phyloP scores from a whole-genome alignment of 2,113 vertebrate genomes.

The Bungarus multicinctus region DNA sequence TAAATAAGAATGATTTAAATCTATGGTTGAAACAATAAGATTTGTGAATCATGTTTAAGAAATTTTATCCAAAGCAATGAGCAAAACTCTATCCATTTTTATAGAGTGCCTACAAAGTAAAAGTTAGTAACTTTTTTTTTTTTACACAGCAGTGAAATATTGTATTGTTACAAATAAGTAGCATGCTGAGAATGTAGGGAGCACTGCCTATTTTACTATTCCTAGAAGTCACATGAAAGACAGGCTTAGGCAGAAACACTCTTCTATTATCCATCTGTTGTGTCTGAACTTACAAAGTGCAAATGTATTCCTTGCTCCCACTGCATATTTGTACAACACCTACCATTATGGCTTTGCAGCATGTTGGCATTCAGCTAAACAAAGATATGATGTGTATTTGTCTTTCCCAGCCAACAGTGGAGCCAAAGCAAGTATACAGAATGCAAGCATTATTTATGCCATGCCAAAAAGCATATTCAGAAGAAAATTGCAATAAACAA shows the following conservation, averaged over 20 bases:
- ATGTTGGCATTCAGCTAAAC: not conserved
- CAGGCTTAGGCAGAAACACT: not conserved
- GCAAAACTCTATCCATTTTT: not conserved
- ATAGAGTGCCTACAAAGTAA: not conserved
- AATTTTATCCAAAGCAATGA: not conserved
- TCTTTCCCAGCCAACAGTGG: not conserved
- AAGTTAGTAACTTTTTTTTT: not conserved
- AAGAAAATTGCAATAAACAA: not conserved
- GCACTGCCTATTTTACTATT: conserved; percentile 8
- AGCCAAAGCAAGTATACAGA: not conserved
- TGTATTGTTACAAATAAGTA: not conserved
- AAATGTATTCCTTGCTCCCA: not conserved
- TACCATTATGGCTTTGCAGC: not conserved
- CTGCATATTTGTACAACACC: not conserved
- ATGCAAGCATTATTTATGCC: not conserved
- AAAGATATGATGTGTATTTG: not conserved
- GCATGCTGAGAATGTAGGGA: not conserved
- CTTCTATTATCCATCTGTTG: conserved; percentile 24
- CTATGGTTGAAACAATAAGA: not conserved
- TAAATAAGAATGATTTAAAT: not conserved
- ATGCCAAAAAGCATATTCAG: not conserved
- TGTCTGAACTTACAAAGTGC: not conserved
- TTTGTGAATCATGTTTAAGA: not conserved
- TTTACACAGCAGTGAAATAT: not conserved
- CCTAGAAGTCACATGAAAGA: conserved; percentile 14